phyloP scores from a whole-genome alignment of 2,888 invertebrate species.

The Listrodromus nycthemerus region DNA sequence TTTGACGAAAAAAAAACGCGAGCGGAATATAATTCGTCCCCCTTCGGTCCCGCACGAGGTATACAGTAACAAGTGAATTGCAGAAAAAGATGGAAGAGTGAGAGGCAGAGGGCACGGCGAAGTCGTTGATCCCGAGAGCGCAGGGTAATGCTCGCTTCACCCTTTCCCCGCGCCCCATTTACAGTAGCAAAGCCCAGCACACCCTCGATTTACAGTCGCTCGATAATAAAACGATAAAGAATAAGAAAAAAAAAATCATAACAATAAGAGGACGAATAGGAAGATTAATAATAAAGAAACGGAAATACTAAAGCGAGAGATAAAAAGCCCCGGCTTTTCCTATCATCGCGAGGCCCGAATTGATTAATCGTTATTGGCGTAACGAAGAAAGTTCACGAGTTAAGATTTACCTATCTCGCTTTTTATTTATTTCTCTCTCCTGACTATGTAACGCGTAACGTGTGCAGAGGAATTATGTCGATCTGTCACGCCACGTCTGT shows the following conservation, averaged over 20 bases:
- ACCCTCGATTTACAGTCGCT: slow-evolving; percentile 22
- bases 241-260: neutral
- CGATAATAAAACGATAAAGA: slow-evolving; percentile 10
- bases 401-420: neutral
- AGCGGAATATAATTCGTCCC: slow-evolving; percentile 49
- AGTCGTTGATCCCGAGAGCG: slow-evolving; percentile 60
- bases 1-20: slow-evolving; percentile 36
- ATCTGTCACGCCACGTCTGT: slow-evolving; percentile 58
- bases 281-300: slow-evolving; percentile 9
- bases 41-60: neutral
- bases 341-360: slow-evolving; percentile 28
- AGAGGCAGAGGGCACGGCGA: slow-evolving; percentile 21
- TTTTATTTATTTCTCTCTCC: neutral
- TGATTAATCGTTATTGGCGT: slow-evolving; percentile 53
- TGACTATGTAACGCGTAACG: neutral
- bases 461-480: slow-evolving; percentile 54
- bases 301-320: slow-evolving; percentile 2
- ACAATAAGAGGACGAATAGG: neutral
- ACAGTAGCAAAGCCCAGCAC: neutral
- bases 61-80: slow-evolving; percentile 43
- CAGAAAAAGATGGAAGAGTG: slow-evolving; percentile 28
- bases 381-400: slow-evolving; percentile 42
- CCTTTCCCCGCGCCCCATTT: slow-evolving; percentile 15
- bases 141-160: slow-evolving; percentile 30
- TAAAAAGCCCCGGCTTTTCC: slow-evolving; percentile 29